These are phyloP conservation scores for Aphis craccivora DNA, from an alignment of 1,140 invertebrate species.

Conservation along the genomic window DNA sequence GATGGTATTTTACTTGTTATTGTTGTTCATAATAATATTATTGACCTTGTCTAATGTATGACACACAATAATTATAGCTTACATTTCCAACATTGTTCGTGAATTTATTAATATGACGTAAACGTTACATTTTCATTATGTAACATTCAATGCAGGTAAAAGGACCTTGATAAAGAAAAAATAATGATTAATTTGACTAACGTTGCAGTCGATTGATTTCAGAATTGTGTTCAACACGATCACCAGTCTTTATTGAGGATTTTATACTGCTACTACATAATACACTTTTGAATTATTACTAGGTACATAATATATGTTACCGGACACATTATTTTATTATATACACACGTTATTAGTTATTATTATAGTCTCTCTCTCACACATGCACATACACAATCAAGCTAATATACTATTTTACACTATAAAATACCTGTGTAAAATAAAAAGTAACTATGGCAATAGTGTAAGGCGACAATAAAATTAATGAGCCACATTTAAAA, in stretches of 20 bases:
- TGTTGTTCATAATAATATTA: not conserved
- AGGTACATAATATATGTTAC: not conserved
- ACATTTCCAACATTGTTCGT: not conserved
- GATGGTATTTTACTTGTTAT: not conserved
- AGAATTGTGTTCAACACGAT: not conserved
- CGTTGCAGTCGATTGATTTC: not conserved
- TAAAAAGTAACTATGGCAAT: not conserved
- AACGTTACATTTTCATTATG: not conserved
- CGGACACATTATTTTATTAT: too few species aligned
- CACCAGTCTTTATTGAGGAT: not conserved
- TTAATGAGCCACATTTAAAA: too few species aligned
- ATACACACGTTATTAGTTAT: too few species aligned
- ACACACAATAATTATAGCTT: not conserved
- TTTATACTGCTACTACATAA: not conserved
- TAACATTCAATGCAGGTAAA: not conserved
- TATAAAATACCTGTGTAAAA: not conserved
- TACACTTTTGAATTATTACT: not conserved
- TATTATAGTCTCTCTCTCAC: too few species aligned
- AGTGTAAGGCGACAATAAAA: too few species aligned
- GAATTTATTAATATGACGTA: slow-evolving; percentile 28
- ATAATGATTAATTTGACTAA: not conserved
- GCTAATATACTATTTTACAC: too few species aligned
- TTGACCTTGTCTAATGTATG: slow-evolving; percentile 28
- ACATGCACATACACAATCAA: too few species aligned
- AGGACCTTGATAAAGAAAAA: slow-evolving; percentile 27